phyloP scores from a whole-genome alignment of 2,888 invertebrate species.

The Parascotia fuliginaria region DNA sequence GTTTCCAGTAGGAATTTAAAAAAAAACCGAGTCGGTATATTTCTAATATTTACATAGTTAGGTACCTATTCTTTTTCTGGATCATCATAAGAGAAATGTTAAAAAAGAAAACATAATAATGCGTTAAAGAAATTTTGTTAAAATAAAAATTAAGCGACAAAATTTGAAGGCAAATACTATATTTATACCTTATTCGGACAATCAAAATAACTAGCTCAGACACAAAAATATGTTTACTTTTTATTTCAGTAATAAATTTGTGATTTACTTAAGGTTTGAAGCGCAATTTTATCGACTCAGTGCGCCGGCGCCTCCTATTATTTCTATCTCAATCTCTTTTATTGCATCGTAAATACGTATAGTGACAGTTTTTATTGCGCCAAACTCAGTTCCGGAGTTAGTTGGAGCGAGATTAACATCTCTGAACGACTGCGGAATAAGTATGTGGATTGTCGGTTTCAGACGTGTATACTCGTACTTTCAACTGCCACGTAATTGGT shows the following conservation, averaged over 20 bases:
- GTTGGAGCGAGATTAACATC: constrained; percentile 71
- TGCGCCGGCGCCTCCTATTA: constrained; percentile 55
- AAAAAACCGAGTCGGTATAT: too few relatives aligned
- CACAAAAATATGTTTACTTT: too few relatives aligned
- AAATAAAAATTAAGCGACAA: too few relatives aligned
- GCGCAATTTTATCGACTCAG: constrained; percentile 33
- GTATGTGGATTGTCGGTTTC: constrained; percentile 55
- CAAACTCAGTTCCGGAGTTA: constrained; percentile 68
- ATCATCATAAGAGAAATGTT: too few relatives aligned
- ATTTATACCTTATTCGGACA: too few relatives aligned
- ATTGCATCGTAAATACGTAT: constrained; percentile 77
- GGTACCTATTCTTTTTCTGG: too few relatives aligned
- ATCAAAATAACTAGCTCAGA: too few relatives aligned
- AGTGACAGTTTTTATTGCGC: constrained; percentile 80
- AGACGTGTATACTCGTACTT: constrained; percentile 45
- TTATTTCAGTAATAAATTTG: neutral
- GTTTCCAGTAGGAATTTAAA: too few relatives aligned
- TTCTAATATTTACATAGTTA: too few relatives aligned
- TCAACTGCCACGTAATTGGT: constrained; percentile 31
- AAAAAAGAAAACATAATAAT: too few relatives aligned
- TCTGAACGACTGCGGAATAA: constrained; percentile 63
- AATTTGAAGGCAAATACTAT: too few relatives aligned
- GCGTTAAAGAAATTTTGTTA: too few relatives aligned
- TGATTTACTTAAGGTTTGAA: neutral
- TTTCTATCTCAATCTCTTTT: constrained; percentile 72